A percentile compares a stretch with the other conserved stretches of the same genome.
Evolutionary conservation across 2,797 vertebrate genomes (phyloP).

Genomic region (Limnodromus scolopaceus): DNA sequence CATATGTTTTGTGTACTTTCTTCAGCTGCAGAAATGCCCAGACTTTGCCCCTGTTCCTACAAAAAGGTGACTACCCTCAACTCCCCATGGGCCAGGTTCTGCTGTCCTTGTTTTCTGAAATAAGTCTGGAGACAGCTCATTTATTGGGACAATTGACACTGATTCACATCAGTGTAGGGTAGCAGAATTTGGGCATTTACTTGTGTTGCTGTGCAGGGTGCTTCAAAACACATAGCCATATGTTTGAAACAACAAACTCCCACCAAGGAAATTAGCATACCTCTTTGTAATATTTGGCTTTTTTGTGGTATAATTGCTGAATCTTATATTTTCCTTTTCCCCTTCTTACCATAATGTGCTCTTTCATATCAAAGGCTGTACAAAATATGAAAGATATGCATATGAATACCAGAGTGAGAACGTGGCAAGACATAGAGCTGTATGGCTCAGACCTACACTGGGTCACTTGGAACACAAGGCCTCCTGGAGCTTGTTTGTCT

Average conservation of each 20-base stretch:
- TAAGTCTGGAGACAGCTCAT: not conserved
- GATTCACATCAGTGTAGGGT: not conserved
- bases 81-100: not conserved
- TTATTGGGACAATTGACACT: not conserved
- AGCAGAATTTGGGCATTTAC: not conserved
- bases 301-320: not conserved
- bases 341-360: not conserved
- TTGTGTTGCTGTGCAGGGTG: not conserved
- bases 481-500: not conserved
- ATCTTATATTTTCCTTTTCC: not conserved
- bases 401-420: not conserved
- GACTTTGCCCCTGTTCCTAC: not conserved
- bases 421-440: accelerated
- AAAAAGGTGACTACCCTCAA: not conserved
- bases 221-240: not conserved
- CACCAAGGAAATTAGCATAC: not conserved
- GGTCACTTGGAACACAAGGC: not conserved
- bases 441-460: not conserved
- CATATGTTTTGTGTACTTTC: not conserved
- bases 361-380: not conserved
- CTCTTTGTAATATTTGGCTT: not conserved
- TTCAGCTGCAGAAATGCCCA: not conserved
- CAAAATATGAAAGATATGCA: not conserved
- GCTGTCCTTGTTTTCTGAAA: not conserved
- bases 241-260: not conserved